Conservation (phyloP, 2,888 invertebrate species). For the Cloeon dipterum region DNA sequence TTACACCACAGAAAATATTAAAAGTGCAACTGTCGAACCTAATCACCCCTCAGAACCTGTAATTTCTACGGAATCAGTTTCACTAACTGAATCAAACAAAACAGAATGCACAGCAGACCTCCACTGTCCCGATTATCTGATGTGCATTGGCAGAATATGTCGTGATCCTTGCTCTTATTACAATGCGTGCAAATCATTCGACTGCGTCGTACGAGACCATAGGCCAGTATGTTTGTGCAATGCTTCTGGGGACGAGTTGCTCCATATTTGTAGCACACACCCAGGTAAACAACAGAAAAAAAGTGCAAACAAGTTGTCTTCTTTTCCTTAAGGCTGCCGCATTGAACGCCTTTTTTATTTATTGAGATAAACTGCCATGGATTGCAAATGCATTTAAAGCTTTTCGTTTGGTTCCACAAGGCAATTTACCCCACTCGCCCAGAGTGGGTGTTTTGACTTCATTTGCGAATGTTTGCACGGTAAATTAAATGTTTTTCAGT, state of each 20-base stretch:
- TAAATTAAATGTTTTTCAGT: no score
- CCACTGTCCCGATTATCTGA: slow-evolving; percentile 12
- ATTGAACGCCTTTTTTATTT: no score
- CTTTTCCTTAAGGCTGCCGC: no score
- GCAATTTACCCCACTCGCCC: no score
- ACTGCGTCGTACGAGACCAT: slow-evolving; percentile 16
- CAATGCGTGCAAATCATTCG: slow-evolving; percentile 19
- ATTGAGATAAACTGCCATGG: no score
- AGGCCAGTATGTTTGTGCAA: slow-evolving; percentile 28
- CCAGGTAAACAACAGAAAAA: slow-evolving; percentile 27
- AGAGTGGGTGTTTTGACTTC: no score
- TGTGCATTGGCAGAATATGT: slow-evolving; percentile 25
- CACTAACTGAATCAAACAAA: neutral
- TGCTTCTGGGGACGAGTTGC: slow-evolving; percentile 18
- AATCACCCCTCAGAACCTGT: no score
- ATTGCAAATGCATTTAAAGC: no score
- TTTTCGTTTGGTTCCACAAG: no score
- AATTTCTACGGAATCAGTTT: slow-evolving; percentile 2
- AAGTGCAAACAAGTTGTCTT: neutral
- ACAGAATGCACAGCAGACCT: slow-evolving; percentile 5
- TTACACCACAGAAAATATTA: no score
- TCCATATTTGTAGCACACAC: slow-evolving; percentile 31
- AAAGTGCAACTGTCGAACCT: no score
- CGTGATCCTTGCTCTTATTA: slow-evolving; percentile 26
- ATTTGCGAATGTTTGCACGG: neutral